phyloP scores from a whole-genome alignment of 2,888 invertebrate species.

The Caenorhabditis sp. region DNA sequence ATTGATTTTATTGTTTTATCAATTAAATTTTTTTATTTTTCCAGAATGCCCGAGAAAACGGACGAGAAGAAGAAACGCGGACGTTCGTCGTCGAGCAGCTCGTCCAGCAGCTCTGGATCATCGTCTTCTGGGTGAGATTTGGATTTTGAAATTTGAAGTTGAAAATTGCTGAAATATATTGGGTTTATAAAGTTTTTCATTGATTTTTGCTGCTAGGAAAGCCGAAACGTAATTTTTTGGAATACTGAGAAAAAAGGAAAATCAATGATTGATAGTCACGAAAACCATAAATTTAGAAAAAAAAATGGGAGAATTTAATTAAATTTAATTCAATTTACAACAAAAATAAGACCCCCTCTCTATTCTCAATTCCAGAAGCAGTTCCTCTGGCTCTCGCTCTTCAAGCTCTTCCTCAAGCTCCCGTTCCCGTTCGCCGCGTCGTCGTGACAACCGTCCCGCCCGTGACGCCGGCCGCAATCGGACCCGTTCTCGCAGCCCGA shows the following conservation, averaged over 20 bases:
- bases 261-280: no score
- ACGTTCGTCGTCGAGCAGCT: conserved; percentile 70
- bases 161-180: no score
- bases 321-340: not conserved
- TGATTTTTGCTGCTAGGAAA: no score
- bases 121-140: conserved; percentile 53
- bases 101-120: conserved; percentile 67
- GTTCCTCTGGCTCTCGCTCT: conserved; percentile 66
- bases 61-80: conserved; percentile 56
- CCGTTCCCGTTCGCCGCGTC: conserved; percentile 69
- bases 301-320: no score
- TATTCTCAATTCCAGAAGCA: conserved; percentile 38
- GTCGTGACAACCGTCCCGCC: conserved; percentile 44
- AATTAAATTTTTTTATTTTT: conserved; percentile 2
- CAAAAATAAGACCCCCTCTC: not conserved
- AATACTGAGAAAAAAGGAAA: no score
- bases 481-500: conserved; percentile 62
- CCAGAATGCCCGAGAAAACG: conserved; percentile 67
- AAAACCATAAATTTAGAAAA: no score
- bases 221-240: no score
- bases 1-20: not conserved
- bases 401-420: conserved; percentile 68
- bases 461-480: conserved; percentile 14
- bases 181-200: no score
- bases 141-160: not conserved